Evolutionary conservation across 2,888 invertebrate genomes (phyloP), one percentile per base, ranked within the genome.

Genomic region (Drosophila pullipes): DNA sequence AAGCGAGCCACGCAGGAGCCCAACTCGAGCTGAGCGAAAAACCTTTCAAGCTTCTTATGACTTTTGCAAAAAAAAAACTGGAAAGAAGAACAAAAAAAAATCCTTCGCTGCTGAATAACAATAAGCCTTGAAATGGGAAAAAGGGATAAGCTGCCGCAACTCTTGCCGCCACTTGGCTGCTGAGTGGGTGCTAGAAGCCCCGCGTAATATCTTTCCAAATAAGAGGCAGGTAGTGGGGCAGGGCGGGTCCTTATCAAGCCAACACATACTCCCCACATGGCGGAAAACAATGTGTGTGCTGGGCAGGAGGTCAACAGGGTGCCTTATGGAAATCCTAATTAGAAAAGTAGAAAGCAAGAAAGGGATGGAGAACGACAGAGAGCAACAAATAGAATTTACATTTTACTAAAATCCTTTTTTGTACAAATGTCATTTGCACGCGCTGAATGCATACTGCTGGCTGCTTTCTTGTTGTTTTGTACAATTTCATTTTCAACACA

Each of bases 401-500:
- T 85, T 85, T 87, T 80, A 55, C 58, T 74, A 73, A 77, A 86
- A 87, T 87, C 88, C 87, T 84, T 89, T 89, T 87, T 72, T 69
- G 73, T 70, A 61, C 70, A 70, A 67, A 85, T 86, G 85, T 86
- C 89, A 86, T 89, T 89, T 82, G 89, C 85, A 85, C 58, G 76
- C 80, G 63, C 57, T 66, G 55, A 11, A 37, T 73, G 65, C 69
- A 61, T 69, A 25, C 47, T 16, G n/a, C 31, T 53, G 52, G 60
- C 69, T 59, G 65, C 55, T 39, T 65, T 37, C 63, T 75, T 69
- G 37, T 59, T 75, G 55, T 73, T 70, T 74, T 81, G 85, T 85
- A 89, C 90, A 89, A 87, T 89, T 86, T 87, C 89, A 89, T 86
- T 86, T 86, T 89, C 88, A 85, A 82, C 88, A 86, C 90, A 86